Base-by-base conservation (phyloP, 2,888 invertebrate species). In the Oxyscelio sp. region DNA sequence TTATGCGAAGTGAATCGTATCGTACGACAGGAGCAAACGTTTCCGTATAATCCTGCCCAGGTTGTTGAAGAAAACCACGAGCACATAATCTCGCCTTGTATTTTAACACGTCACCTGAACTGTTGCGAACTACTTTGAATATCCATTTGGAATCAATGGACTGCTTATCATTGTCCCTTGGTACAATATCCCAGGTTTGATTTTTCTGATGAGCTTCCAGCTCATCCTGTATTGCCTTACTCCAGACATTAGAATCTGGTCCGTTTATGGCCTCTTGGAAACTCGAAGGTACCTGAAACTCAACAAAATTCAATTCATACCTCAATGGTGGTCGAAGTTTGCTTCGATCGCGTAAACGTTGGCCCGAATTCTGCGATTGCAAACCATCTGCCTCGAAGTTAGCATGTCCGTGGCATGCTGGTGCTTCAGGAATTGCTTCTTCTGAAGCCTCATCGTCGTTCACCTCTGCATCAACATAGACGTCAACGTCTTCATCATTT, bases 31-130 rank as follows among this genome's bases (percentile, higher is more conserved):
- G n/a, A n/a, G n/a, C n/a, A n/a, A n/a, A n/a, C n/a, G n/a, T n/a
- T 21, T 83, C 80, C 1, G 48, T 48, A 40, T 40, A 80, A 27
- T 82, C 73, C 4, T 48, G 5, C 9, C 79, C 71, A 1, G 56
- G 11, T 6, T 15, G 15, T 61, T 86, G 83, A 17, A 3, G 11
- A 38, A 82, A 86, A 3, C 83, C 85, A 22, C 68, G 52, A 6
- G 77, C 83, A 34, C 38, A 38, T n/a, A 80, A 43, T 40, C 83
- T 31, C 3, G 75, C 80, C 31, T 59, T 40, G 17, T 38, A 68
- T 0, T 11, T 4, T 2, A 4, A 2, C 2, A 38, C n/a, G 11
- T 24, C 22, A 13, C 15, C 34, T 15, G 43, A 8, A n/a, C 17
- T 13, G 9, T 48, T 17, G 6, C 38, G 38, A 6, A 50, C 13